Conservation (phyloP, 2,113 vertebrate genomes). For the Cryptomyrus ogoouensis region DNA sequence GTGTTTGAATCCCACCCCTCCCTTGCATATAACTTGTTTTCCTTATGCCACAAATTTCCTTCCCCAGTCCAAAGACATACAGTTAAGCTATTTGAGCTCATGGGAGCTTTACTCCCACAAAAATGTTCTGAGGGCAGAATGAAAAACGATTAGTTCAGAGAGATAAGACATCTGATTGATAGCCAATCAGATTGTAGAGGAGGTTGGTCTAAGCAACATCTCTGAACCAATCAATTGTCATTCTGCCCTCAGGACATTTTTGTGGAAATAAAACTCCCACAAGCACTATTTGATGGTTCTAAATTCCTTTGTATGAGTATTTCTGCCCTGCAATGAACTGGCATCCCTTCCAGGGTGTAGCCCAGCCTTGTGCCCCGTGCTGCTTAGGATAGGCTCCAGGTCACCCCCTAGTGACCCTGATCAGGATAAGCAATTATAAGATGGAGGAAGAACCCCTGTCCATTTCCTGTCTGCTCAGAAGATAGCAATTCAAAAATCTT, state of each 20-base stretch:
- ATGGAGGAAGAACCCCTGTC: neutral
- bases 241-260: too few relatives aligned
- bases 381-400: neutral
- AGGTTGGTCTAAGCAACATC: too few relatives aligned
- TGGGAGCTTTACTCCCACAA: too few relatives aligned
- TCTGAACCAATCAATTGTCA: too few relatives aligned
- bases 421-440: neutral
- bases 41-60: neutral
- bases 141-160: too few relatives aligned
- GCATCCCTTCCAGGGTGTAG: neutral
- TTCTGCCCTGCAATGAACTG: neutral
- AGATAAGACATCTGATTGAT: too few relatives aligned
- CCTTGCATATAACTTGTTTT: neutral
- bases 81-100: neutral
- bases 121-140: too few relatives aligned
- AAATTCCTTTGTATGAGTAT: neutral
- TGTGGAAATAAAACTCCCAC: too few relatives aligned
- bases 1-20: neutral
- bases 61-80: neutral
- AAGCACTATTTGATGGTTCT: neutral
- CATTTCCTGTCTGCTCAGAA: neutral
- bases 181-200: too few relatives aligned
- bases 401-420: neutral
- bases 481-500: neutral
- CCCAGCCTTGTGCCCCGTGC: neutral